These are phyloP conservation scores for Nebria brevicollis DNA, from an alignment of 2,888 invertebrate genomes.

Conservation along the genomic window DNA sequence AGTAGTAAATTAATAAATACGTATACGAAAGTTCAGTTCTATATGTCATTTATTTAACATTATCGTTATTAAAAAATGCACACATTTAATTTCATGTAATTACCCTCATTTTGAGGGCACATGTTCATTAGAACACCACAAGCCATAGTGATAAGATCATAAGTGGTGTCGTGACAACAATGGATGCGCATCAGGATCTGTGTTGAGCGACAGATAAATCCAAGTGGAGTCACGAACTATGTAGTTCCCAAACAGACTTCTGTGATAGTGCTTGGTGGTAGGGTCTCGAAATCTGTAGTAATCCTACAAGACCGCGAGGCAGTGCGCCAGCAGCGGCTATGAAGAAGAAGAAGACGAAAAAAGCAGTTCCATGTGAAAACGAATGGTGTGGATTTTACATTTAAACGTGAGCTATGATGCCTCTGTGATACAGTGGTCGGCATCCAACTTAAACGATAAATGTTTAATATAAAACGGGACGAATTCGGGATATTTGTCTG, in stretches of 20 bases:
- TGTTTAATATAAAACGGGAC: background rate
- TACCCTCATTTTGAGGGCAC: too few species aligned
- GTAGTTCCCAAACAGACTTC: background rate
- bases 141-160: too few species aligned
- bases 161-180: background rate
- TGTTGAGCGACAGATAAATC: background rate
- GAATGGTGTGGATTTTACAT: conserved; percentile 1
- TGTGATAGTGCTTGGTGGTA: background rate
- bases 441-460: background rate
- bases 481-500: background rate
- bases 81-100: too few species aligned
- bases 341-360: too few species aligned
- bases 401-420: background rate
- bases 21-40: too few species aligned
- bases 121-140: too few species aligned
- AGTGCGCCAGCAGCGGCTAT: background rate
- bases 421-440: background rate
- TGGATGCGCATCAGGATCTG: background rate
- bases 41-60: too few species aligned
- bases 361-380: background rate
- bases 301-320: background rate
- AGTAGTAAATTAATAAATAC: too few species aligned
- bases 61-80: too few species aligned
- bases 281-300: background rate
- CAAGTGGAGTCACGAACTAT: background rate